phyloP scores from a whole-genome alignment of 2,113 vertebrate species.

The Hyla sarda region DNA sequence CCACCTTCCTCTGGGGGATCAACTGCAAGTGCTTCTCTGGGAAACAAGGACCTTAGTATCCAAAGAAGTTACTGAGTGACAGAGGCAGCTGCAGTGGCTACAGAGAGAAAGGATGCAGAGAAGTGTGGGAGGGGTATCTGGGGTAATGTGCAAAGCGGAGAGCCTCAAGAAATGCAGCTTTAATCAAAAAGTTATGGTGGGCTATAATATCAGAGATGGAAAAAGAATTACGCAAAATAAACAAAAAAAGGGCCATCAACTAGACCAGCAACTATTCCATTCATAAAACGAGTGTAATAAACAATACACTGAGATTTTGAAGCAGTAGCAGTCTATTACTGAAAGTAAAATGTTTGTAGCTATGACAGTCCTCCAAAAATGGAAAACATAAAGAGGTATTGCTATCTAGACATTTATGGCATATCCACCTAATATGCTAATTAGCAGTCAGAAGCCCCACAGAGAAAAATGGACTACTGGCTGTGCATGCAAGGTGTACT shows the following conservation, averaged over 20 bases:
- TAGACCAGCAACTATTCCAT: not conserved
- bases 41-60: conserved; percentile 43
- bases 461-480: too few species aligned
- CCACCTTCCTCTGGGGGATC: conserved; percentile 39
- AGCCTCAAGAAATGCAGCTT: not conserved
- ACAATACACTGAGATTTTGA: not conserved
- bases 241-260: not conserved
- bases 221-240: not conserved
- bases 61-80: conserved; percentile 33
- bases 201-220: not conserved
- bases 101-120: not conserved
- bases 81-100: conserved; percentile 36
- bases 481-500: too few species aligned
- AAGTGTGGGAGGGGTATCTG: not conserved
- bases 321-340: not conserved
- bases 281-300: not conserved
- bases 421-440: too few species aligned
- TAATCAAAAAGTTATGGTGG: not conserved
- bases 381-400: too few species aligned
- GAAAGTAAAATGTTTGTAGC: not conserved
- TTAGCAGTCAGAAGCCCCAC: too few species aligned
- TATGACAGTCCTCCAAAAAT: not conserved
- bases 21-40: conserved; percentile 50
- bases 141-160: not conserved
- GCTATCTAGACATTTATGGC: too few species aligned